Base-by-base conservation (phyloP, 2,888 invertebrate species). In the Drosophila paranaensis region DNA sequence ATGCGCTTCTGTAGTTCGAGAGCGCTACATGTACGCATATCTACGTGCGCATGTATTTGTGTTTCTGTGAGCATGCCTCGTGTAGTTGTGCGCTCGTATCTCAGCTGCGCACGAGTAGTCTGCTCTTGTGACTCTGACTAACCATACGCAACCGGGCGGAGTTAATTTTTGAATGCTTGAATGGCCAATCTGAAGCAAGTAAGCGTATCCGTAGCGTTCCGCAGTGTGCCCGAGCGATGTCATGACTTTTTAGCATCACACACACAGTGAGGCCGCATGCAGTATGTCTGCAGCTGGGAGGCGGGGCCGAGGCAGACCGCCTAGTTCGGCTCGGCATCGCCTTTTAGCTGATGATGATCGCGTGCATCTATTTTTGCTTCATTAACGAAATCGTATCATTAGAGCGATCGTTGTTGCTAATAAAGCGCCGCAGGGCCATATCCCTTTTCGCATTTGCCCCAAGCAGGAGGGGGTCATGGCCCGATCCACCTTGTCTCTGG, bases 141-240 rank as follows among this genome's bases (percentile, higher is more conserved):
- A 89, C 88, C 88, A 86, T 82, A 88, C 85, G 89, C 90, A 91
- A 89, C 88, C 91, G 92, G 92, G 92, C 92, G 92, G 92, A 92
- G 92, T 90, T 91, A 91, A 90, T 91, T 91, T 88, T 83, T 83
- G 81, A 90, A 92, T 92, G 92, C 91, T 91, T 92, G 92, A 92
- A 92, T 88, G 92, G 92, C 92, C 92, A 92, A 92, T 92, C 92
- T 92, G 89, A 91, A 91, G 90, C 92, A 91, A 92, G 92, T 90
- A 87, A 92, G 91, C 92, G 91, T 92, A 90, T 91, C 92, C 90
- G 89, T 88, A 90, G 90, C 90, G 90, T 89, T 90, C 77, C 90
- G 89, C 90, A 79, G 89, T 79, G 77, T 89, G 81, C 82, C 81
- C 86, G 86, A 88, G 86, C 81, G 90, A 91, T 91, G 91, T 91